phyloP scores from a whole-genome alignment of 2,888 invertebrate species.

The Drosophila formosana region DNA sequence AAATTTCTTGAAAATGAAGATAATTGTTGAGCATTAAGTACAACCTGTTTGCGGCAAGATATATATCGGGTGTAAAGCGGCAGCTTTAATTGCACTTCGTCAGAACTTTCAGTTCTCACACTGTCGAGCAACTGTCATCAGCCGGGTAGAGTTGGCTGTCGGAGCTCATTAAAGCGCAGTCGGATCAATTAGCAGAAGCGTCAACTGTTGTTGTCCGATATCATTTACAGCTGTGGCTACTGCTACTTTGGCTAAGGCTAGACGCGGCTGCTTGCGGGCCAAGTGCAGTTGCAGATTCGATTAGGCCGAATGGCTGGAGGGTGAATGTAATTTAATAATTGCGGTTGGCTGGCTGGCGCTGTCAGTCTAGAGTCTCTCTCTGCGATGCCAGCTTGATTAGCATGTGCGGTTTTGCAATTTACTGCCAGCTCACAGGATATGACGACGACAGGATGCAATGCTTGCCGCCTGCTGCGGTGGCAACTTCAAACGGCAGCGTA shows the following conservation, averaged over 20 bases:
- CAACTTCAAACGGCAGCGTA: constrained; percentile 63
- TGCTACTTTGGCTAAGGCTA: constrained; percentile 9
- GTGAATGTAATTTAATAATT: constrained; percentile 79
- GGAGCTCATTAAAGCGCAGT: constrained; percentile 51
- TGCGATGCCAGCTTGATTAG: constrained; percentile 56
- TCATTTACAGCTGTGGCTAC: constrained; percentile 15
- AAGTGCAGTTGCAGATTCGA: constrained; percentile 49
- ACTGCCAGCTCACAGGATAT: constrained; percentile 68
- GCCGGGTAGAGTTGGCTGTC: constrained; percentile 40
- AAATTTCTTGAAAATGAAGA: constrained; percentile 1
- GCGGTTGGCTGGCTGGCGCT: constrained; percentile 68
- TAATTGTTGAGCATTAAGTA: constrained; percentile 8
- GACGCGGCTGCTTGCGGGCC: constrained; percentile 3
- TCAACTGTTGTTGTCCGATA: constrained; percentile 53
- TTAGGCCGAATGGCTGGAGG: constrained; percentile 49
- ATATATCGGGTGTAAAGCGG: constrained; percentile 19
- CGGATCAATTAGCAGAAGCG: constrained; percentile 56
- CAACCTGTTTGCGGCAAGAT: constrained; percentile 17
- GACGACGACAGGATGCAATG: constrained; percentile 65
- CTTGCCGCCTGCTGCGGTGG: constrained; percentile 52
- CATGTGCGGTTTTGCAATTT: constrained; percentile 78
- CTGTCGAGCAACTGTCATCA: constrained; percentile 24
- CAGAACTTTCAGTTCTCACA: constrained; percentile 23
- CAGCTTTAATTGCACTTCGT: constrained; percentile 34
- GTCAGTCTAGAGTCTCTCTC: constrained; percentile 8